A percentile compares a stretch with the other conserved stretches of the same genome.
These are phyloP conservation scores for Microcaecilia unicolor DNA, from an alignment of 2,797 vertebrate genomes.

Conservation along the genomic window DNA sequence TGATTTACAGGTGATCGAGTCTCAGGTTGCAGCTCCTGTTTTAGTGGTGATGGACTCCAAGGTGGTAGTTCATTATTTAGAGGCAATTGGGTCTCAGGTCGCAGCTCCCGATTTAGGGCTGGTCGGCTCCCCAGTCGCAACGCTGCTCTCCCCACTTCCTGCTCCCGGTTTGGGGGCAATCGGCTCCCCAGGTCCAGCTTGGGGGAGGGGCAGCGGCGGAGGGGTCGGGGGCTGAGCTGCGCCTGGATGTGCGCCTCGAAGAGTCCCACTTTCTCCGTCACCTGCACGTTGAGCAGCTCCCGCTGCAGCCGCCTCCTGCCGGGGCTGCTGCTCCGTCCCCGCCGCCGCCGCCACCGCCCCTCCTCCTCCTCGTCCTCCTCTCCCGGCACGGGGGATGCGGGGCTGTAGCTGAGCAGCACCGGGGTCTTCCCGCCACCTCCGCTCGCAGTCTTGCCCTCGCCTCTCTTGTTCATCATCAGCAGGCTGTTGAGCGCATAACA, in stretches of 20 bases:
- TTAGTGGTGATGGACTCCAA: too few species aligned
- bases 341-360: slow-evolving; percentile 48
- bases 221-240: slow-evolving; percentile 65
- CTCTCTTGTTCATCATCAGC: slow-evolving; percentile 72
- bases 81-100: too few species aligned
- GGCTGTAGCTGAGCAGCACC: slow-evolving; percentile 34
- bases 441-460: slow-evolving; percentile 52
- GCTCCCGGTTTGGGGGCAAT: slow-evolving; percentile 1
- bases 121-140: too few species aligned
- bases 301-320: slow-evolving; percentile 36
- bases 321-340: slow-evolving; percentile 14
- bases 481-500: slow-evolving; percentile 72
- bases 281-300: slow-evolving; percentile 87
- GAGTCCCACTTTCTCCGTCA: slow-evolving; percentile 77
- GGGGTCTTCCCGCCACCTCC: slow-evolving; percentile 43
- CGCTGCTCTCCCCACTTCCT: too few species aligned
- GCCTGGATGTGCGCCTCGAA: slow-evolving; percentile 91
- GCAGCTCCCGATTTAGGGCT: too few species aligned
- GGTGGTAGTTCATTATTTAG: too few species aligned
- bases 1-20: too few species aligned
- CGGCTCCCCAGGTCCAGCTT: too few species aligned
- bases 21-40: too few species aligned
- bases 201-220: slow-evolving; percentile 44
- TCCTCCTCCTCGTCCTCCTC: slow-evolving; percentile 35
- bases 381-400: slow-evolving; percentile 59